Percentiles rank a stretch among this genome's conserved stretches.
Conservation (phyloP, 2,797 vertebrate genomes). For the Sebastes vulpes region DNA sequence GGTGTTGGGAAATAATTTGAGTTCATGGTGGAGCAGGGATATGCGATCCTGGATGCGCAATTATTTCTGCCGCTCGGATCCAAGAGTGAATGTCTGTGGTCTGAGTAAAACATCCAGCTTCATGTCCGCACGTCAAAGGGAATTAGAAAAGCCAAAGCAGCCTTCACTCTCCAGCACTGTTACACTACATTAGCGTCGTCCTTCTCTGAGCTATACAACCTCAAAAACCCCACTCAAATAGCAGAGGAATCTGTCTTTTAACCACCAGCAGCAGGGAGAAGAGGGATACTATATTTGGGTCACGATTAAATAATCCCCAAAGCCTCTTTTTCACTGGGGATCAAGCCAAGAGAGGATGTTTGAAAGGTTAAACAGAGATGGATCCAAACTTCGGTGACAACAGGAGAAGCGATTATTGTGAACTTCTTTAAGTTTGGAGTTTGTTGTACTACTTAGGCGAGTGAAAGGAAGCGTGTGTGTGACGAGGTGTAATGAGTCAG, state of each 20-base stretch:
- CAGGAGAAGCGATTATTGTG: constrained; percentile 54
- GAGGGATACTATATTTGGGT: constrained; percentile 74
- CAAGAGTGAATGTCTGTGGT: constrained; percentile 49
- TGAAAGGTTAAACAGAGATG: constrained; percentile 76
- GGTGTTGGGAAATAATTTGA: constrained; percentile 57
- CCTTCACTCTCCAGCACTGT: constrained; percentile 52
- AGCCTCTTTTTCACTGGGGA: constrained; percentile 73
- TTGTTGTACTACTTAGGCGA: background rate
- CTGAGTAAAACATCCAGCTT: constrained; percentile 60
- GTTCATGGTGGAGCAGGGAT: constrained; percentile 16
- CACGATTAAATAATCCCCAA: constrained; percentile 80
- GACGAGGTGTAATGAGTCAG: constrained; percentile 50
- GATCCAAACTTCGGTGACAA: constrained; percentile 54
- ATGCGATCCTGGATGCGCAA: constrained; percentile 24
- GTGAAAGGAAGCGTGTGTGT: background rate
- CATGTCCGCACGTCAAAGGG: constrained; percentile 69
- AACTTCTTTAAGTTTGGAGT: constrained; percentile 48
- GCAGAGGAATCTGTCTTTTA: constrained; percentile 67
- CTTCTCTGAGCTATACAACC: constrained; percentile 42
- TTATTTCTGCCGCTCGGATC: constrained; percentile 51
- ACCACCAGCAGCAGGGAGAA: constrained; percentile 43
- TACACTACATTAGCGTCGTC: constrained; percentile 61
- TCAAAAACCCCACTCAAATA: constrained; percentile 56
- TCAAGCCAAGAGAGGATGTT: constrained; percentile 61
- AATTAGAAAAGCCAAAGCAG: constrained; percentile 68